phyloP scores from a whole-genome alignment of 2,113 vertebrate genomes.

The Pterocles gutturalis region DNA sequence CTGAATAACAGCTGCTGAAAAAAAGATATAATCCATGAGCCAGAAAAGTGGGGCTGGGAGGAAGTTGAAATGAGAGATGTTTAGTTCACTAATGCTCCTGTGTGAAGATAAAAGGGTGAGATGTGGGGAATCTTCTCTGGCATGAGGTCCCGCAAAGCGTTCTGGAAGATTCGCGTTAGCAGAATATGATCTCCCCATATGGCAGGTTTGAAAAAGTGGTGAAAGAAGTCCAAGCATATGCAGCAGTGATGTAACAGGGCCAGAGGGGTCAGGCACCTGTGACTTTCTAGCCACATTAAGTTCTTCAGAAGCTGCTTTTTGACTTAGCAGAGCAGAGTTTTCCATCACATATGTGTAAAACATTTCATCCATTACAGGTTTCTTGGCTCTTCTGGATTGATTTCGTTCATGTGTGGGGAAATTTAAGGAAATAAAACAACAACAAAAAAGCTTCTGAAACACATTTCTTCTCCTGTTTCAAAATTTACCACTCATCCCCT shows the following conservation, averaged over 20 bases:
- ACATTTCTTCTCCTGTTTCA: conserved; percentile 45
- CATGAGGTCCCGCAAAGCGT: conserved; percentile 51
- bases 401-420: conserved; percentile 42
- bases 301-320: conserved; percentile 83
- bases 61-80: conserved; percentile 80
- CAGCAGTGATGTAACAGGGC: conserved; percentile 68
- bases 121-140: conserved; percentile 79
- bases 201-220: conserved; percentile 66
- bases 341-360: conserved; percentile 84
- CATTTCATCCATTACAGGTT: conserved; percentile 79
- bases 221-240: conserved; percentile 77
- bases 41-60: conserved; percentile 75
- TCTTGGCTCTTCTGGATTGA: conserved; percentile 55
- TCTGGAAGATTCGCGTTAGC: conserved; percentile 80
- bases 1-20: conserved; percentile 84
- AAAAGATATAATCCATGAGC: conserved; percentile 53
- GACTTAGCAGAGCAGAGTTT: conserved; percentile 79
- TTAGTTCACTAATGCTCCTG: conserved; percentile 82
- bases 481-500: conserved; percentile 4
- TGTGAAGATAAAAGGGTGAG: conserved; percentile 81
- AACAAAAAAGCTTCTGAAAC: conserved; percentile 66
- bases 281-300: conserved; percentile 75
- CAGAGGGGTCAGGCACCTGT: conserved; percentile 79
- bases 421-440: conserved; percentile 65
- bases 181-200: conserved; percentile 78